Conservation (phyloP, 2,888 invertebrate species). For the Gortyna flavago region DNA sequence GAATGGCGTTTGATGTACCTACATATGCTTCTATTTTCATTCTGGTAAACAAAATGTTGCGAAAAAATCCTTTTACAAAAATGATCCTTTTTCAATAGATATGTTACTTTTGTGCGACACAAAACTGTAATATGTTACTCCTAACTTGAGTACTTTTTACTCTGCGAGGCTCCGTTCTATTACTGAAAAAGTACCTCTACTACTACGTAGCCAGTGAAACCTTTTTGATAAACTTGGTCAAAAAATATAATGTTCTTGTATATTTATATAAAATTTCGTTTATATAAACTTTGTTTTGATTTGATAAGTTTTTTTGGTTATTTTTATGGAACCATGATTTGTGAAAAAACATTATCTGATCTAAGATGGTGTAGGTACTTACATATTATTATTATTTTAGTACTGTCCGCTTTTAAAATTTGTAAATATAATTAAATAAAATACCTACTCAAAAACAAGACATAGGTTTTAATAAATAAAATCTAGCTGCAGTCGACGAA, state of each 20-base stretch:
- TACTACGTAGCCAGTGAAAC: not conserved
- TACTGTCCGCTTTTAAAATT: not conserved
- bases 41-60: slow-evolving; percentile 22
- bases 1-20: slow-evolving; percentile 32
- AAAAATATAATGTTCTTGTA: not conserved
- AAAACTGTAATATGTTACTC: slow-evolving; percentile 21
- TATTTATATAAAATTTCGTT: not conserved
- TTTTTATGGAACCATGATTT: not conserved
- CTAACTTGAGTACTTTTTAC: slow-evolving; percentile 33
- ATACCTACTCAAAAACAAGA: not conserved
- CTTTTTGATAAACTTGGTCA: not conserved
- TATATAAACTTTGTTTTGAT: not conserved
- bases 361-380: not conserved
- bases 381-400: not conserved
- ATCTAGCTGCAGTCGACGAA: not conserved
- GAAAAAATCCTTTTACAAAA: slow-evolving; percentile 37
- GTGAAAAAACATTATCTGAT: not conserved
- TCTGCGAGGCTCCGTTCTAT: not conserved
- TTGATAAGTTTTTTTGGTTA: not conserved
- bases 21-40: slow-evolving; percentile 14
- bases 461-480: not conserved
- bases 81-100: slow-evolving; percentile 13
- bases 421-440: not conserved
- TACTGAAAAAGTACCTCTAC: slow-evolving; percentile 3
- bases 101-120: slow-evolving; percentile 15